phyloP scores from a whole-genome alignment of 2,797 vertebrate genomes.

The Picus viridis region DNA sequence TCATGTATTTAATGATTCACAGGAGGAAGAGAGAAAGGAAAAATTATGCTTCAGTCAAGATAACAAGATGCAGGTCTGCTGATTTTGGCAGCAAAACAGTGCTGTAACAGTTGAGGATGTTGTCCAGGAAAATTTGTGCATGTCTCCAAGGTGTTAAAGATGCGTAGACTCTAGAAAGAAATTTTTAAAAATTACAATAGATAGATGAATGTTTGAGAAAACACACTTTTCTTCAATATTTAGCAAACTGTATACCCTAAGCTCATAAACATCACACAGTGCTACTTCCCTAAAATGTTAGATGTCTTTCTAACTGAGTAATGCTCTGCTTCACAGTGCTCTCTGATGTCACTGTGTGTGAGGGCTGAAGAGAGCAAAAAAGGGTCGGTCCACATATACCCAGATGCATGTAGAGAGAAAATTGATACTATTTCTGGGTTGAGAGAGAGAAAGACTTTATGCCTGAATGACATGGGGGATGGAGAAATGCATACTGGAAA shows the following conservation, averaged over 20 bases:
- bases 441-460: neutral
- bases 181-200: neutral
- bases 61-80: neutral
- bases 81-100: too few species aligned
- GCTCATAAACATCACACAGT: neutral
- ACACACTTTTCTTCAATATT: neutral
- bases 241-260: rapidly evolving
- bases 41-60: rapidly evolving
- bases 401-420: neutral
- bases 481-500: neutral
- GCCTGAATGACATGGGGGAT: rapidly evolving
- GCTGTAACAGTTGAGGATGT: neutral
- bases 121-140: neutral
- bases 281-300: neutral
- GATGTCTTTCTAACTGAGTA: neutral
- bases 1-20: neutral
- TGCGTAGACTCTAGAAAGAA: neutral
- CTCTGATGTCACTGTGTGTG: neutral
- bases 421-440: neutral
- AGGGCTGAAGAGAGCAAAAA: neutral
- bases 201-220: neutral
- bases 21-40: neutral
- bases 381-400: neutral
- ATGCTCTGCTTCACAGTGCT: neutral
- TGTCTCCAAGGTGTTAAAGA: neutral